Evolutionary conservation across 2,797 vertebrate genomes (phyloP), one percentile per base, ranked within the genome.

Genomic region (Lateolabrax maculatus): DNA sequence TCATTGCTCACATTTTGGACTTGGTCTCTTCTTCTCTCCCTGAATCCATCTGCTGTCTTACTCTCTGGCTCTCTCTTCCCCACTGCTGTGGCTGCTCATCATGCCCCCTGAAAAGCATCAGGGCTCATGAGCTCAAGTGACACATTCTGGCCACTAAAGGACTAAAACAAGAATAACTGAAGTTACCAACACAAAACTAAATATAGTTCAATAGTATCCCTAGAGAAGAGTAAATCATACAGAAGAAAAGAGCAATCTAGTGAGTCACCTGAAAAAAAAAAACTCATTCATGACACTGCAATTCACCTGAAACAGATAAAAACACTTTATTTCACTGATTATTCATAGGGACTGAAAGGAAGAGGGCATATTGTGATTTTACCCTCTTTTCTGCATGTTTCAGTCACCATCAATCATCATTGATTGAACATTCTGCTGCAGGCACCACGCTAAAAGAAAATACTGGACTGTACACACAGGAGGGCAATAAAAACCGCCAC

Each of bases 281-380:
- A 1, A 85, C 34, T 81, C 71, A 78, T 62, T 78, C 36, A 80
- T 34, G 77, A 91, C 64, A 86, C 34, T 48, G 37, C 39, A 67
- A 48, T 70, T 85, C 86, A 86, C 83, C 87, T 84, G 83, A 89
- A 91, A 95, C 93, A 89, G 92, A 92, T 95, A 95, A 95, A 96
- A 95, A 95, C 94, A 94, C 91, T 96, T 96, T 96, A 95, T 95
- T 95, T 93, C 68, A 89, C 81, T 74, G 84, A 87, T 92, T 91
- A 92, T 90, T 93, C 83, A 93, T 85, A 91, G 84, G 64, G 91
- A 91, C 89, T 87, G 88, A 92, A 80, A 84, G 71, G 49, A 83
- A 52, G 78, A 84, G 80, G 84, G 77, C 11, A 18, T 55, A 41
- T 56, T 80, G 66, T 87, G 77, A 90, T 85, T 86, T 75, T 7